Evolutionary conservation across 2,797 vertebrate species (phyloP), one percentile per base, ranked within the genome.

Genomic region (Calcarius lapponicus): DNA sequence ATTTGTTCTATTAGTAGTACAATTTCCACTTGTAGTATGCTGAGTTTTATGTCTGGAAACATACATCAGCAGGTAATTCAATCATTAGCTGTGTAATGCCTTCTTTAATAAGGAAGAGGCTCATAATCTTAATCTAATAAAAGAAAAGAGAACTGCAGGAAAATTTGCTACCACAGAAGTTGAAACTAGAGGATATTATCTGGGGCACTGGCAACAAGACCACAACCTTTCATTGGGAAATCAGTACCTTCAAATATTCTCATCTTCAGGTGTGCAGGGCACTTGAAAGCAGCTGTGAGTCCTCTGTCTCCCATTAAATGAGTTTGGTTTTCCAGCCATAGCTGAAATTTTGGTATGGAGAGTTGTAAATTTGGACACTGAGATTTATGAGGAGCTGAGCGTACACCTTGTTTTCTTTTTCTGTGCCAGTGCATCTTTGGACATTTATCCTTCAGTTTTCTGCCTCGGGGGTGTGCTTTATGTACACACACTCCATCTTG

Each of bases 31-130:
- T 70, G 3, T 79, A 50, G 66, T 90, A 94, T 86, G 51, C 51
- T 81, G 50, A 48, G 7, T 81, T 90, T 93, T 90, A 86, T 90
- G 48, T 88, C 70, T 92, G 88, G 53, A 84, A 80, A 70, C 67
- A 80, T 73, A 31, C 18, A 3, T 84, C 82, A 92, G 28, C 42
- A 82, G 58, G 51, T 95, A 96, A 96, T 88, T 92, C 38, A 85
- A 80, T 94, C 64, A 73, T 11, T 86, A 58, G 21, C 75, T 78
- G n/a, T 58, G 11, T 82, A 92, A 87, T 28, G 4, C 45, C 54
- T 79, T 76, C 64, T 80, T 74, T 93, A 95, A 92, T 92, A 95
- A 92, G 92, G 92, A 96, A 93, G 76, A 88, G 22, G 24, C n/a
- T 86, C 56, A 79, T 92, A 84, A 75, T 84, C 78, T 90, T 94